Evolutionary conservation across 2,888 invertebrate genomes (phyloP), one percentile per base, ranked within the genome.

Genomic region (Didymodactylos carnosus): DNA sequence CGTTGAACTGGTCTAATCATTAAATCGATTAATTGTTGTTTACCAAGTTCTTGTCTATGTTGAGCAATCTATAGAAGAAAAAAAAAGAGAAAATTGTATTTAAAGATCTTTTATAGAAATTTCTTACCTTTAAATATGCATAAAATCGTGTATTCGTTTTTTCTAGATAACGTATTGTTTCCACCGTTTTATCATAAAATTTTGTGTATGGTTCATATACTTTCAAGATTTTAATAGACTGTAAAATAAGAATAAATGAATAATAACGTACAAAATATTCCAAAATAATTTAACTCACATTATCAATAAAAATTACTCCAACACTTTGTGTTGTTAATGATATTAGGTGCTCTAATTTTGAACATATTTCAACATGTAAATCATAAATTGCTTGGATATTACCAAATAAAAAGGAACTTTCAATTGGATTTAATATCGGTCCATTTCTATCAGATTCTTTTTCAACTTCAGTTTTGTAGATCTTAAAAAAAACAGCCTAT

Each of bases 191-290:
- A 84, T 97, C 95, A 84, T 94, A 95, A 86, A 91, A 95, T 86
- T 98, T 98, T 73, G 98, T 91, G 85, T 94, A 98, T 27, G 94
- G 93, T 76, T 95, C 95, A 86, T 98, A 98, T 1, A 93, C 91
- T 84, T 91, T 93, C 78, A 90, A 87, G 82, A 97, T 86, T 80
- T 91, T 92, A 73, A 90, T 89, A 73, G 91, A 89, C 86, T 86
- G 79, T 43, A 71, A 71, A 70, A 14, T 27, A 23, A 25, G 16
- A 1, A n/a, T n/a, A 10, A 27, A 25, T 39, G 6, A 35, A 19
- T 5, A 8, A n/a, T 27, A 11, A n/a, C 13, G 13, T 3, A 41
- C 2, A 8, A 41, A 41, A 3, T 41, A 2, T 41, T 13, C 10
- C 3, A 19, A 14, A 2, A 25, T 10, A 29, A 53, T 6, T 49